phyloP scores from a whole-genome alignment of 2,113 vertebrate species.

The Corynorhinus townsendii region DNA sequence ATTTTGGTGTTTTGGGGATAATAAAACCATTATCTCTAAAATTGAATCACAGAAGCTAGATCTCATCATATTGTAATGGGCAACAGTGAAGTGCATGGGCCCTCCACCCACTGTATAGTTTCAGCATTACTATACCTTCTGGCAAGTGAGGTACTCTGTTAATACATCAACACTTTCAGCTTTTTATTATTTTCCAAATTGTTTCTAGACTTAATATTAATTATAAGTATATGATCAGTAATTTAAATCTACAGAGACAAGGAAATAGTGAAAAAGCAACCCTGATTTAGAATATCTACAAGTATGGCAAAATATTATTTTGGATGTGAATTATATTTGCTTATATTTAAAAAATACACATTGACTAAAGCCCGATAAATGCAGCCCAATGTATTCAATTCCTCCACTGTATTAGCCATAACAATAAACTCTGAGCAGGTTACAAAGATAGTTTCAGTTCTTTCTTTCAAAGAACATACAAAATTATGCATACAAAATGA shows the following conservation, averaged over 20 bases:
- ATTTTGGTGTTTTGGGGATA: neutral
- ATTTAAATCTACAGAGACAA: neutral
- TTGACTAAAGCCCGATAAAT: neutral
- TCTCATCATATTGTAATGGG: neutral
- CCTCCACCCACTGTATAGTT: neutral
- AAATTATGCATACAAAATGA: neutral
- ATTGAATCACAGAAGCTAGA: neutral
- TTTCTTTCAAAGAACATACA: neutral
- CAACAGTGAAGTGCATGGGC: neutral
- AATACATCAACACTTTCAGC: neutral
- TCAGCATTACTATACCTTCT: neutral
- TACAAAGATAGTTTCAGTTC: neutral
- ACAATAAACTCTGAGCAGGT: neutral
- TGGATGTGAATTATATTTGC: neutral
- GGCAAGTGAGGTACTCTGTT: neutral
- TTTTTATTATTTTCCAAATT: neutral
- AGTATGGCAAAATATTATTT: neutral
- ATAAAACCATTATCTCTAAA: neutral
- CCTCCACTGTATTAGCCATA: neutral
- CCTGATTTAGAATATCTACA: neutral
- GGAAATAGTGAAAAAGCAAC: neutral
- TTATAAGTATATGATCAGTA: neutral
- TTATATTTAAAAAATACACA: neutral
- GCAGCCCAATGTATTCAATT: neutral
- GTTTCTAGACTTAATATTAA: neutral